Evolutionary conservation across 2,113 vertebrate species (phyloP).

Genomic region (Chelonoidis abingdonii): DNA sequence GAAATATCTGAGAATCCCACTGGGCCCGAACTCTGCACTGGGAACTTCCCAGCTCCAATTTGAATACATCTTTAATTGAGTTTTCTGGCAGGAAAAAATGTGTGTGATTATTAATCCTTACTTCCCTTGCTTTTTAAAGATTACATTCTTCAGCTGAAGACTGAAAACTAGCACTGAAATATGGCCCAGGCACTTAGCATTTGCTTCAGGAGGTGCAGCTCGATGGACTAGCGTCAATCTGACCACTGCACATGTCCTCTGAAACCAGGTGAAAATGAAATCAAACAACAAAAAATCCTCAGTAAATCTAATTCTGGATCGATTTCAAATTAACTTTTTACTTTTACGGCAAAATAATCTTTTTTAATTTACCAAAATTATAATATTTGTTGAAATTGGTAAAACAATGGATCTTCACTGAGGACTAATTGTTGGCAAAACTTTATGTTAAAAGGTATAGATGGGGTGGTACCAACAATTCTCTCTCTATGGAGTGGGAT

Average conservation of each 20-base stretch:
- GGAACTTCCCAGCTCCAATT: not conserved
- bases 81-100: not conserved
- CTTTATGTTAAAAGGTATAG: fast-evolving
- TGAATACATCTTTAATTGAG: not conserved
- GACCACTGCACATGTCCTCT: not conserved
- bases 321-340: slow-evolving; percentile 24
- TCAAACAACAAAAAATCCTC: not conserved
- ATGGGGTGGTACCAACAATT: not conserved
- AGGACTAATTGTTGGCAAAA: not conserved
- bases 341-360: slow-evolving; percentile 19
- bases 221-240: slow-evolving; percentile 30
- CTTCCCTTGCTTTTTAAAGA: not conserved
- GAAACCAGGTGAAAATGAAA: not conserved
- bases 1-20: not conserved
- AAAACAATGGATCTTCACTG: not conserved
- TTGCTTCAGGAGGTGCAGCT: slow-evolving; percentile 31
- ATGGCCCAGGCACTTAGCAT: fast-evolving
- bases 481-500: not conserved
- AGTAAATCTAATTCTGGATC: not conserved
- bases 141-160: fast-evolving
- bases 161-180: not conserved
- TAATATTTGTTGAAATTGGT: fast-evolving
- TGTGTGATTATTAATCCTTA: not conserved
- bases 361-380: not conserved
- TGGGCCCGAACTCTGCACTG: not conserved